Conservation (phyloP, 2,888 invertebrate genomes). For the Epistrophe grossulariae region DNA sequence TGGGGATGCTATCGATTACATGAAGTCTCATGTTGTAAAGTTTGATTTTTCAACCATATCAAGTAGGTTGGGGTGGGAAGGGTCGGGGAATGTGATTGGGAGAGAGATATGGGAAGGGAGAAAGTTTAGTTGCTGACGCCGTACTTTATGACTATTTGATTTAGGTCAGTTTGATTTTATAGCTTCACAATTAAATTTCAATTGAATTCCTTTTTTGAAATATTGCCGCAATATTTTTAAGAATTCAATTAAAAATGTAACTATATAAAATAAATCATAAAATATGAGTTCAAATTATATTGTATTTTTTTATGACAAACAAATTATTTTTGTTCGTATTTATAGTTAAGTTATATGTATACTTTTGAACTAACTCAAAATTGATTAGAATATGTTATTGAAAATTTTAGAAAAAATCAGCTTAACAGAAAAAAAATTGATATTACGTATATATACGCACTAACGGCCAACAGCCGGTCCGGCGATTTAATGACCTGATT, state of each 20-base stretch:
- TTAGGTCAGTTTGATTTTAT: slow-evolving; percentile 25
- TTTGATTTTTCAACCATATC: slow-evolving; percentile 14
- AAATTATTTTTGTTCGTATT: background rate
- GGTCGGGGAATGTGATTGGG: too few species aligned
- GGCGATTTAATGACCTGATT: too few species aligned
- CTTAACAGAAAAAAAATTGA: too few species aligned
- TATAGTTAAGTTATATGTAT: background rate
- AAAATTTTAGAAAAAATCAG: too few species aligned
- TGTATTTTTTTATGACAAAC: background rate
- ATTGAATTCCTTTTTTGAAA: slow-evolving; percentile 32
- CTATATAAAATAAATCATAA: slow-evolving; percentile 12
- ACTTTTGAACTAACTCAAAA: background rate
- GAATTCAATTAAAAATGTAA: slow-evolving; percentile 20
- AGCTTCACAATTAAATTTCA: slow-evolving; percentile 28
- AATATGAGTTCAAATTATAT: background rate
- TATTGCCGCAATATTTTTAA: slow-evolving; percentile 19
- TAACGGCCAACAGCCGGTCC: too few species aligned
- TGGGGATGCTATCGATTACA: slow-evolving; percentile 59
- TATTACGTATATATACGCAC: too few species aligned
- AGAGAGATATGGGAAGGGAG: background rate
- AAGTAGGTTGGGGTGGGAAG: background rate
- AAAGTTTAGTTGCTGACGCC: slow-evolving; percentile 37
- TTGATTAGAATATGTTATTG: too few species aligned
- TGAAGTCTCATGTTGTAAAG: slow-evolving; percentile 36
- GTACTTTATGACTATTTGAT: slow-evolving; percentile 39